phyloP scores from a whole-genome alignment of 2,888 invertebrate species.

The Sturmia bella region DNA sequence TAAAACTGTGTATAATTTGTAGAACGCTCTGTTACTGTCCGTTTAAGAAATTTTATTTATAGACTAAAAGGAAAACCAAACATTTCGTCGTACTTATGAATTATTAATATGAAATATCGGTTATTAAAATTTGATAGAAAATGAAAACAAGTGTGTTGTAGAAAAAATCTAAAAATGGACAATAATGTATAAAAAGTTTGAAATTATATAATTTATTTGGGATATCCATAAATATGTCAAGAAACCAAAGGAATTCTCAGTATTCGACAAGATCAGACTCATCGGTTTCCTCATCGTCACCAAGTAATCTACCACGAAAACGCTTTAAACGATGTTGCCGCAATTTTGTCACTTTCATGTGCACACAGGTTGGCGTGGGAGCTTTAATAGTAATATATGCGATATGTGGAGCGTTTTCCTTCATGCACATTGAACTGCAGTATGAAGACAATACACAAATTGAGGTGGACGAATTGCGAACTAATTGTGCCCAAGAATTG shows the following conservation, averaged over 20 bases:
- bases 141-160: neutral
- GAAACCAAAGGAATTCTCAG: constrained; percentile 61
- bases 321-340: constrained; percentile 92
- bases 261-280: constrained; percentile 62
- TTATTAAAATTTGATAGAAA: constrained; percentile 17
- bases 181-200: too few relatives aligned
- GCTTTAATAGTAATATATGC: constrained; percentile 93
- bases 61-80: constrained; percentile 38
- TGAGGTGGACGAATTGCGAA: constrained; percentile 83
- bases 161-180: too few relatives aligned
- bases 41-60: constrained; percentile 61
- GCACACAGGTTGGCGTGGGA: constrained; percentile 95
- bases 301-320: constrained; percentile 87
- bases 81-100: constrained; percentile 18
- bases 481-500: constrained; percentile 85
- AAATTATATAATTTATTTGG: neutral
- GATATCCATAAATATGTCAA: constrained; percentile 58
- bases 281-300: constrained; percentile 83
- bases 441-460: constrained; percentile 82
- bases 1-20: constrained; percentile 41
- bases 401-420: constrained; percentile 91
- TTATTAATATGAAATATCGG: constrained; percentile 39
- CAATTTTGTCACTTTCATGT: constrained; percentile 94
- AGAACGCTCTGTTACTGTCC: constrained; percentile 37
- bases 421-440: constrained; percentile 89